Base-by-base conservation (phyloP, 2,113 vertebrate species). In the Sterrhoptilus dennistouni region DNA sequence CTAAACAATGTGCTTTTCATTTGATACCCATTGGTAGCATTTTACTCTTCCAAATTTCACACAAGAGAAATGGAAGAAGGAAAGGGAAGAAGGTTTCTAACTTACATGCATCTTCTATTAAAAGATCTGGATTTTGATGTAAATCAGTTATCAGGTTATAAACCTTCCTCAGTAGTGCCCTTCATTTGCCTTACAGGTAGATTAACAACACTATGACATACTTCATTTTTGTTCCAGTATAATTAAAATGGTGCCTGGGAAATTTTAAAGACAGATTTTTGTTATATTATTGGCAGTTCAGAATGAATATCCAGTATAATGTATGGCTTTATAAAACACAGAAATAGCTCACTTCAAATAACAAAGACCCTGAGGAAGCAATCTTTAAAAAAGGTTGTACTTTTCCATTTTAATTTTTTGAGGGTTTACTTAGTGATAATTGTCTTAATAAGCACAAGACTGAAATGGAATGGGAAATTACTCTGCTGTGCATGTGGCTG, bases 361-460 rank as follows among this genome's bases (percentile, higher is more conserved):
- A 29, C 27, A 18, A 74, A 69, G 25, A 21, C n/a, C 18, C 11
- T 42, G 20, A 61, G 14, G 33, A 80, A 50, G 28, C 60, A 66
- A 80, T 86, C 45, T 83, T 89, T 83, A 4, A 36, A 69, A 57
- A 64, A 21, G 24, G 28, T 82, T 78, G 5, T 78, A 71, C 22
- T 71, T 82, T 21, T 59, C 19, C 28, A 19, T 75, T 83, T 45
- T 59, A 36, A 50, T 88, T 88, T 83, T 65, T 65, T 82, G 60
- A 71, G 68, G 22, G 44, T 65, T 86, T 95, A 80, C 65, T 86
- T 90, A 92, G 59, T 72, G 83, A 52, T 74, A 86, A 83, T 95
- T 94, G 42, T 92, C 66, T 94, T 92, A 95, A 74, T 89, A 91
- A 83, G 65, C 87, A 66, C 29, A 83, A 76, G 22, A 36, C 15